Percentiles rank a stretch among this genome's conserved stretches.
Conservation (phyloP, 2,113 vertebrate genomes). For the Morone chrysops region DNA sequence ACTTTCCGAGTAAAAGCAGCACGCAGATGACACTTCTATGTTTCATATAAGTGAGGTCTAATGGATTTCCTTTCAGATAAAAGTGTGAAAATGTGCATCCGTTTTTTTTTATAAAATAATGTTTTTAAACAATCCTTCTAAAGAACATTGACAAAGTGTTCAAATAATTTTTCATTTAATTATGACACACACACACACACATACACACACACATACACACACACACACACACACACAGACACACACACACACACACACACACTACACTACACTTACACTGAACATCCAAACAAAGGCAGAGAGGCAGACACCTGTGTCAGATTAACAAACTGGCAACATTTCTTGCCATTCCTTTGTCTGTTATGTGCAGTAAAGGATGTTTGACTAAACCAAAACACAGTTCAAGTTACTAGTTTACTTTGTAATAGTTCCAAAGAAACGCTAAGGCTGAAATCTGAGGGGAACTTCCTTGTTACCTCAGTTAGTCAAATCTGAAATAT, state of each 20-base stretch:
- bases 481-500: neutral
- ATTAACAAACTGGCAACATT: neutral
- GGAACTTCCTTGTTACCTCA: neutral
- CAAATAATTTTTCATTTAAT: too few species aligned
- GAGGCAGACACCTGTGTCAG: neutral
- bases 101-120: too few species aligned
- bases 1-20: neutral
- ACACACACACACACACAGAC: neutral
- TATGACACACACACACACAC: neutral
- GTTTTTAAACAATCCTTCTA: too few species aligned
- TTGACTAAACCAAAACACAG: neutral
- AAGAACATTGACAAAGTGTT: too few species aligned
- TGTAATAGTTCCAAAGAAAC: neutral
- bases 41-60: too few species aligned
- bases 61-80: too few species aligned
- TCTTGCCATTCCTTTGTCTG: neutral
- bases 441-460: neutral
- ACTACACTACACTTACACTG: too few species aligned
- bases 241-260: neutral
- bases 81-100: too few species aligned
- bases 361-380: neutral
- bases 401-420: neutral
- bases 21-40: neutral
- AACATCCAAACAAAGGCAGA: neutral
- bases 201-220: neutral